phyloP scores from a whole-genome alignment of 2,797 vertebrate genomes.

The Microctenopoma stevenorrisi region DNA sequence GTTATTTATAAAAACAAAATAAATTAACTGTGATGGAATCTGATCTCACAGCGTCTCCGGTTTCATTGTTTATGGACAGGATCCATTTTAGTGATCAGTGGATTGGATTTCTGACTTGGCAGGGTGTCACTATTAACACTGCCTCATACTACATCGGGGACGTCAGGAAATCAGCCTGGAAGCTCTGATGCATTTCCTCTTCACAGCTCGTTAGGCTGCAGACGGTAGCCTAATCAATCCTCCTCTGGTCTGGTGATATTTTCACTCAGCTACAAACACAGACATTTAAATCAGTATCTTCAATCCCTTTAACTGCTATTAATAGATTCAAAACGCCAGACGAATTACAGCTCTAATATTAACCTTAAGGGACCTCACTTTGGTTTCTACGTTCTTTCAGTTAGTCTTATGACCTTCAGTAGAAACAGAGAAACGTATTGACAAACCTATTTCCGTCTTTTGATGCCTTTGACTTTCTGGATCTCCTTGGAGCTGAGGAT shows the following conservation, averaged over 20 bases:
- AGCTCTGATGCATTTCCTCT: conserved; percentile 2
- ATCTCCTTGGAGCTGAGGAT: conserved; percentile 90
- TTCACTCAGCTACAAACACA: conserved; percentile 18
- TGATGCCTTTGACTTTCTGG: conserved; percentile 89
- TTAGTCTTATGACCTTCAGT: not conserved
- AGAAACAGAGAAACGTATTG: not conserved
- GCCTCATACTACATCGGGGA: conserved; percentile 4
- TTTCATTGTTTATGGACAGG: conserved; percentile 8
- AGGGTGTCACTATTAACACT: not conserved
- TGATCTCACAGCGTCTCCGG: not conserved
- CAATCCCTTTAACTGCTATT: not conserved
- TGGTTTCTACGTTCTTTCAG: not conserved
- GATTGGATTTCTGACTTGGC: conserved; percentile 24
- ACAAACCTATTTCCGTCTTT: conserved; percentile 29
- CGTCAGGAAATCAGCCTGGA: conserved; percentile 1
- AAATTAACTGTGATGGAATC: conserved; percentile 76
- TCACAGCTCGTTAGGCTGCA: not conserved
- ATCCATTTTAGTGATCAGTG: conserved; percentile 14
- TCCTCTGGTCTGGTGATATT: conserved; percentile 6
- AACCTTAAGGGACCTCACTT: not conserved
- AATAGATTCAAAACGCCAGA: not conserved
- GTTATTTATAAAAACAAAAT: conserved; percentile 79
- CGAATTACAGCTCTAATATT: not conserved
- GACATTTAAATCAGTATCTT: not conserved
- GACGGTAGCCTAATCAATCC: too few species aligned